Percentiles rank a stretch among this genome's conserved stretches.
These are phyloP conservation scores for Phalloptychus januarius DNA, from an alignment of 2,797 vertebrate species.

Conservation along the genomic window DNA sequence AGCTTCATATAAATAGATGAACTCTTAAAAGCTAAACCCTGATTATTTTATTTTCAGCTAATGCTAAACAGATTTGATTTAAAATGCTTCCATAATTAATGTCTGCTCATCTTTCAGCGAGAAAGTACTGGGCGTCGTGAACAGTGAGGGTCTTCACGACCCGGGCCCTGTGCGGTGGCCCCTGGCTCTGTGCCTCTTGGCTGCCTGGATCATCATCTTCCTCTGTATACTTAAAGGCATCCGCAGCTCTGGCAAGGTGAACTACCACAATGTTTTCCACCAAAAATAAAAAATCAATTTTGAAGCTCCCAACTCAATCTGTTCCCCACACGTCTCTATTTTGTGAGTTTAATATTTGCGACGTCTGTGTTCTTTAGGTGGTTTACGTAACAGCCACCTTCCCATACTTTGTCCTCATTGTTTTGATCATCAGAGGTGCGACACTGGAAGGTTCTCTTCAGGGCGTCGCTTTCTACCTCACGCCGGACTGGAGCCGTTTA, in stretches of 20 bases:
- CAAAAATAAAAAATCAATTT: not conserved
- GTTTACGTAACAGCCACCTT: conserved; percentile 88
- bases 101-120: conserved; percentile 64
- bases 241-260: conserved; percentile 87
- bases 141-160: conserved; percentile 82
- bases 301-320: not conserved
- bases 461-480: conserved; percentile 85
- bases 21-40: too few relatives aligned
- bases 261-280: conserved; percentile 15
- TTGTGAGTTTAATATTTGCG: conserved; percentile 5
- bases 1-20: not conserved
- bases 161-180: conserved; percentile 84
- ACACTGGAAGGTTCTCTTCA: conserved; percentile 86
- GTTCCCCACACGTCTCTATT: not conserved
- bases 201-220: conserved; percentile 86
- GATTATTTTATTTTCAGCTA: not conserved
- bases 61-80: not conserved
- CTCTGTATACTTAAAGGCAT: conserved; percentile 87
- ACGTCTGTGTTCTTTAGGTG: conserved; percentile 68
- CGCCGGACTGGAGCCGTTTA: conserved; percentile 81
- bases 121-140: conserved; percentile 80
- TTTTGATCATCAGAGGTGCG: conserved; percentile 85
- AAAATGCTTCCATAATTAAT: not conserved
- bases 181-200: conserved; percentile 84
- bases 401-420: conserved; percentile 84